These are phyloP conservation scores for Pristionchus mayeri DNA, from an alignment of 2,888 invertebrate species.

Conservation along the genomic window DNA sequence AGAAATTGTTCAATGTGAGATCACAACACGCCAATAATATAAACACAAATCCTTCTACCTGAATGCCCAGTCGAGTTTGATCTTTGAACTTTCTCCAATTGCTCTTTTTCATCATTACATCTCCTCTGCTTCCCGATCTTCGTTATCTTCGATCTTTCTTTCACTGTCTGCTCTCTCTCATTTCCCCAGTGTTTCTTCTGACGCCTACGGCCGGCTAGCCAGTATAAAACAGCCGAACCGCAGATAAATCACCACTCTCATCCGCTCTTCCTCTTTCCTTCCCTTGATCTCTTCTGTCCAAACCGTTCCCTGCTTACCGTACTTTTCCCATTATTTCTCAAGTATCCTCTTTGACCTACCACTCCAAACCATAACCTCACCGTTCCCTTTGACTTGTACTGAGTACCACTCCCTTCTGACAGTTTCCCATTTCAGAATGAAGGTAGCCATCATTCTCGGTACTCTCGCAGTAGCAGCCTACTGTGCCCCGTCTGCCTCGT, in stretches of 20 bases:
- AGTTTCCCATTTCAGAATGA: slow-evolving; percentile 7
- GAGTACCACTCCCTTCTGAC: no score
- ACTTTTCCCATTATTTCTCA: background rate
- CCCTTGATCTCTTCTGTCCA: background rate
- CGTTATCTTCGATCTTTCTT: background rate
- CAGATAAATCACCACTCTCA: background rate
- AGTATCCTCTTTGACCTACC: background rate
- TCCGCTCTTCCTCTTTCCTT: background rate
- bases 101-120: background rate
- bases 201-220: slow-evolving; percentile 8
- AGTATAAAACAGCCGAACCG: slow-evolving; percentile 8
- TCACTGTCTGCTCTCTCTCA: background rate
- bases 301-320: background rate
- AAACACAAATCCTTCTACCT: no score
- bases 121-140: background rate
- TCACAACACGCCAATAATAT: no score
- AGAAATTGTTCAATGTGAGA: no score
- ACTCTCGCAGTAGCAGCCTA: background rate
- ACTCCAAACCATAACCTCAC: no score
- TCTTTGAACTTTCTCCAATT: background rate
- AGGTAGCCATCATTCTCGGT: background rate
- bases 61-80: no score
- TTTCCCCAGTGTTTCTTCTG: background rate
- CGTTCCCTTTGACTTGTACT: no score
- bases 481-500: background rate